phyloP scores from a whole-genome alignment of 2,113 vertebrate genomes.

The Cynoglossus semilaevis region DNA sequence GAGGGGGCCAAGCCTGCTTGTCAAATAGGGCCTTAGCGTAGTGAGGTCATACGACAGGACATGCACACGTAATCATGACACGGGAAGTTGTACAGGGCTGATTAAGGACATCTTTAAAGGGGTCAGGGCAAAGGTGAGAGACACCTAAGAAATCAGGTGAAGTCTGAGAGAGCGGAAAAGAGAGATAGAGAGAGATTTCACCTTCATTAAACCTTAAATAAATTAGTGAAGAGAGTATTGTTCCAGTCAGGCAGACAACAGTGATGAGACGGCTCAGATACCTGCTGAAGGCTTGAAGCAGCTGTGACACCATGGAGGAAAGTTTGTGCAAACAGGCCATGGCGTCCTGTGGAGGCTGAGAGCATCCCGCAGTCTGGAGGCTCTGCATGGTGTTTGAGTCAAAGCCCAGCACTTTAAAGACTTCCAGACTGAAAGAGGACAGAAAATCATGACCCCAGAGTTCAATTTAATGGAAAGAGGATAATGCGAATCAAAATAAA shows the following conservation, averaged over 20 bases:
- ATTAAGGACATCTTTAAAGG: conserved; percentile 13
- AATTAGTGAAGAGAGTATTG: not conserved
- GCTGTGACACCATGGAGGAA: conserved; percentile 79
- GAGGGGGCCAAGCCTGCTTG: not conserved
- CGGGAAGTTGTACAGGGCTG: conserved; percentile 14
- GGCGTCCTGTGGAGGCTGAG: conserved; percentile 80
- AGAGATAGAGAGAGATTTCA: not conserved
- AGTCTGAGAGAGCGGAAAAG: no score
- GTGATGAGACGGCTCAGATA: conserved; percentile 42
- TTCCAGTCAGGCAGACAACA: not conserved
- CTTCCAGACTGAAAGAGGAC: conserved; percentile 62
- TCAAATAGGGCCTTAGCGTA: conserved; percentile 6
- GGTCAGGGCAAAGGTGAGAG: not conserved
- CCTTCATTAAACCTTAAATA: no score
- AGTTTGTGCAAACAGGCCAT: conserved; percentile 82
- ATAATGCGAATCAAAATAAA: conserved; percentile 12
- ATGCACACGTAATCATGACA: not conserved
- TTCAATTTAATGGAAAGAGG: conserved; percentile 16
- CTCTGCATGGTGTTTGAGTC: conserved; percentile 58
- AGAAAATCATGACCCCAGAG: conserved; percentile 39
- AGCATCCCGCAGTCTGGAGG: conserved; percentile 48
- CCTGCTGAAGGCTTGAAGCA: conserved; percentile 84
- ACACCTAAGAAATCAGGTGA: not conserved
- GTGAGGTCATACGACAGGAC: not conserved
- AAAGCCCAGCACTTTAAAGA: conserved; percentile 74